These are phyloP conservation scores for Polydrusus cervinus DNA, from an alignment of 2,888 invertebrate genomes.

Conservation along the genomic window DNA sequence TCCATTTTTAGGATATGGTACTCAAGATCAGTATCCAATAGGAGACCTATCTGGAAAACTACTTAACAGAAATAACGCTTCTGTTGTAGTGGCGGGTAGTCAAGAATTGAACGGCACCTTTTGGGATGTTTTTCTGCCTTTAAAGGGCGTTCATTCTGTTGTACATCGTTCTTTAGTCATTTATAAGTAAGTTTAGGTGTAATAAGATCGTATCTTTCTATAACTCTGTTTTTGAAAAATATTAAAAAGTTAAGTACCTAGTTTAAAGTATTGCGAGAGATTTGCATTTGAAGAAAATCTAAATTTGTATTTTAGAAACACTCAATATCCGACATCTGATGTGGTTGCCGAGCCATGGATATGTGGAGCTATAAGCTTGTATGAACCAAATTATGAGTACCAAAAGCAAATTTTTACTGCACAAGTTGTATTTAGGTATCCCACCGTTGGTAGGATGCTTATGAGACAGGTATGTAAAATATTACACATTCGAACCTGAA, in stretches of 20 bases:
- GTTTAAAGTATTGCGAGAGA: too few relatives aligned
- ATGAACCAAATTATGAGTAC: conserved; percentile 78
- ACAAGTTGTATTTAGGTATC: conserved; percentile 82
- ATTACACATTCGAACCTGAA: too few relatives aligned
- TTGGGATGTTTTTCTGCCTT: conserved; percentile 89
- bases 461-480: conserved; percentile 77
- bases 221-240: too few relatives aligned
- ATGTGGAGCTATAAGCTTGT: conserved; percentile 79
- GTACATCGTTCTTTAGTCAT: conserved; percentile 87
- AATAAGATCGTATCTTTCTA: neutral
- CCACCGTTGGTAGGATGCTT: conserved; percentile 88
- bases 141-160: conserved; percentile 86
- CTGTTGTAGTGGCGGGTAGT: conserved; percentile 80
- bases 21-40: conserved; percentile 91
- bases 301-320: conserved; percentile 67
- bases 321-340: conserved; percentile 70
- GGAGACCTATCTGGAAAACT: conserved; percentile 93
- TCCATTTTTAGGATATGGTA: conserved; percentile 78
- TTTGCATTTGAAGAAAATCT: neutral
- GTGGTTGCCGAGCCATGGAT: conserved; percentile 73
- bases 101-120: conserved; percentile 83
- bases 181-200: conserved; percentile 76
- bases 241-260: too few relatives aligned
- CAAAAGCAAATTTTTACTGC: conserved; percentile 85
- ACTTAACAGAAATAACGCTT: conserved; percentile 81